These are phyloP conservation scores for Capromys pilorides DNA, from an alignment of 2,797 vertebrate genomes.

Conservation along the genomic window DNA sequence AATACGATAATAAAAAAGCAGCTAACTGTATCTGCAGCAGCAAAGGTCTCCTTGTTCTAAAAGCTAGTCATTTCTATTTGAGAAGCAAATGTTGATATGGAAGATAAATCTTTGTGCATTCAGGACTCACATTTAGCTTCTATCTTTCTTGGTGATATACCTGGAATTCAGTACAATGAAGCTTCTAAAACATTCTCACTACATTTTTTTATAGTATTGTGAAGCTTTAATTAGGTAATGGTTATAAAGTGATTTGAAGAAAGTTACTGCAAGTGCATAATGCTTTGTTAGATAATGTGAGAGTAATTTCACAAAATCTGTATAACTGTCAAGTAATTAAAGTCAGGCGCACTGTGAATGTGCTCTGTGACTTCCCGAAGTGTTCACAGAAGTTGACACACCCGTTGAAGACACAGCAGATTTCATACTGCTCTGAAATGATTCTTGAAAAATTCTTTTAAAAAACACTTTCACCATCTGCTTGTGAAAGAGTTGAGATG, in stretches of 20 bases:
- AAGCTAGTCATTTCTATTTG: not conserved
- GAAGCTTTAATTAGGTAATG: slow-evolving; percentile 66
- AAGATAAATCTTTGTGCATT: not conserved
- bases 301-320: slow-evolving; percentile 67
- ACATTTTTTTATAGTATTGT: slow-evolving; percentile 53
- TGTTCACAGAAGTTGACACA: slow-evolving; percentile 48
- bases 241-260: slow-evolving; percentile 63
- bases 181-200: slow-evolving; percentile 26
- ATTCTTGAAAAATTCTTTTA: slow-evolving; percentile 81
- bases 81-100: not conserved
- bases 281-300: slow-evolving; percentile 57
- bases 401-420: slow-evolving; percentile 70
- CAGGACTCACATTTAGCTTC: not conserved
- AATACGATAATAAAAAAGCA: not conserved
- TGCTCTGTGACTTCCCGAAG: slow-evolving; percentile 4
- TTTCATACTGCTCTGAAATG: slow-evolving; percentile 76
- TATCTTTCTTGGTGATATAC: not conserved
- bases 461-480: slow-evolving; percentile 84
- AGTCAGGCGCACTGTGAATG: not conserved
- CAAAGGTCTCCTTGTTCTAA: not conserved
- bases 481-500: slow-evolving; percentile 70
- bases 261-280: slow-evolving; percentile 54
- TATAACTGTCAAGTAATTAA: slow-evolving; percentile 73
- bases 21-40: not conserved
- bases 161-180: slow-evolving; percentile 39